A percentile compares a stretch with the other conserved stretches of the same genome.
These are phyloP conservation scores for Sciaenops ocellatus DNA, from an alignment of 2,797 vertebrate genomes.

Conservation along the genomic window DNA sequence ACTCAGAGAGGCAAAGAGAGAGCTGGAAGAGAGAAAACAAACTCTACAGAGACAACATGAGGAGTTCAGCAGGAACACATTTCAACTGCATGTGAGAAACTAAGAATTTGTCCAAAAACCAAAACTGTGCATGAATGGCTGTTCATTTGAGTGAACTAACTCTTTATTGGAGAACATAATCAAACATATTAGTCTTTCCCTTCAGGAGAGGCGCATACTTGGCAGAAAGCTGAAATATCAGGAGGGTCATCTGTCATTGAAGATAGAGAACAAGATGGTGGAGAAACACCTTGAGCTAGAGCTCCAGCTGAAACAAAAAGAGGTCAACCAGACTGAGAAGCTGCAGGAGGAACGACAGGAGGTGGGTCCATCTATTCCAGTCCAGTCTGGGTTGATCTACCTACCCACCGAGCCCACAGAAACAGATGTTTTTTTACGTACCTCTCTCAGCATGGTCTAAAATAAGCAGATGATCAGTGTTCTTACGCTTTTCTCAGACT, in stretches of 20 bases:
- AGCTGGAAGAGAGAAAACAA: constrained; percentile 74
- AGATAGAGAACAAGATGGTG: constrained; percentile 70
- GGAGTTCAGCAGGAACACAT: constrained; percentile 68
- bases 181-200: background rate
- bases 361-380: constrained; percentile 74
- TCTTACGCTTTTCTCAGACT: background rate
- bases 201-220: constrained; percentile 1
- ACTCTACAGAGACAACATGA: constrained; percentile 82
- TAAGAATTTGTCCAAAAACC: background rate
- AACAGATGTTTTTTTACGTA: background rate
- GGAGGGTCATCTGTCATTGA: constrained; percentile 79
- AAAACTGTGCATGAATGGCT: background rate
- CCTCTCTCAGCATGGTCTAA: no score
- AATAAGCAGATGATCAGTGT: background rate
- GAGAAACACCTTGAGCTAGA: constrained; percentile 83
- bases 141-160: background rate
- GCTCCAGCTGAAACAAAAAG: constrained; percentile 82
- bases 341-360: constrained; percentile 80
- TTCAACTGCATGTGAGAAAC: constrained; percentile 52
- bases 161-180: constrained; percentile 6
- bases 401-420: background rate
- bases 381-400: no score
- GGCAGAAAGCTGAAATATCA: constrained; percentile 61
- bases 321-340: constrained; percentile 79
- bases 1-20: constrained; percentile 79